Conservation (phyloP, 2,797 vertebrate species). For the Microhierax caerulescens region DNA sequence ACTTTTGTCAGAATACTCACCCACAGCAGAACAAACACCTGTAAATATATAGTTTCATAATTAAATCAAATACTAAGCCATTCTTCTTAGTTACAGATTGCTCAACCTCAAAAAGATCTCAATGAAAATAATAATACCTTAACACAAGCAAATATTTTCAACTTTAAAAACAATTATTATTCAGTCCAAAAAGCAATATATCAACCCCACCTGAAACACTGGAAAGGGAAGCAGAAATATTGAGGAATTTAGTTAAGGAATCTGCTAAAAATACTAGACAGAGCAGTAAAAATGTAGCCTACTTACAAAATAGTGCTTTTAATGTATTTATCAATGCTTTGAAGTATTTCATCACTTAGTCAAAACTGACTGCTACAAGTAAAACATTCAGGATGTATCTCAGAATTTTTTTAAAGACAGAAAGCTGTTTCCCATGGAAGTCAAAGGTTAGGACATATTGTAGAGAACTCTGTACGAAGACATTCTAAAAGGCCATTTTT, state of each 20-base stretch:
- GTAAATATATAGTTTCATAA: background rate
- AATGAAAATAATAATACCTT: background rate
- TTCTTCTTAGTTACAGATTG: background rate
- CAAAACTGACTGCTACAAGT: background rate
- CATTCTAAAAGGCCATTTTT: background rate
- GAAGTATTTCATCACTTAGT: background rate
- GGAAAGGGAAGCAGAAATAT: background rate
- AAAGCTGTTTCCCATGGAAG: background rate
- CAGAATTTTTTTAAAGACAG: background rate
- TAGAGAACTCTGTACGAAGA: background rate
- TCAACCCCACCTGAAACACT: background rate
- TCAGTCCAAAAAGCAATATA: background rate
- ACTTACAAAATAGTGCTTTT: background rate
- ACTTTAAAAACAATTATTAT: background rate
- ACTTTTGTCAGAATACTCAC: background rate
- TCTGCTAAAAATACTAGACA: background rate
- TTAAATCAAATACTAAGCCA: background rate
- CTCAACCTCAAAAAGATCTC: background rate
- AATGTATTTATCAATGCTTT: too few relatives aligned
- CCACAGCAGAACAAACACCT: background rate
- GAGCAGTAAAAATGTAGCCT: background rate
- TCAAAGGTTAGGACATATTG: background rate
- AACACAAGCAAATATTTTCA: background rate
- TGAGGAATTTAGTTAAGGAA: background rate
- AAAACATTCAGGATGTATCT: background rate